These are phyloP conservation scores for Caenorhabditis auriculariae DNA, from an alignment of 2,888 invertebrate species.

Conservation along the genomic window DNA sequence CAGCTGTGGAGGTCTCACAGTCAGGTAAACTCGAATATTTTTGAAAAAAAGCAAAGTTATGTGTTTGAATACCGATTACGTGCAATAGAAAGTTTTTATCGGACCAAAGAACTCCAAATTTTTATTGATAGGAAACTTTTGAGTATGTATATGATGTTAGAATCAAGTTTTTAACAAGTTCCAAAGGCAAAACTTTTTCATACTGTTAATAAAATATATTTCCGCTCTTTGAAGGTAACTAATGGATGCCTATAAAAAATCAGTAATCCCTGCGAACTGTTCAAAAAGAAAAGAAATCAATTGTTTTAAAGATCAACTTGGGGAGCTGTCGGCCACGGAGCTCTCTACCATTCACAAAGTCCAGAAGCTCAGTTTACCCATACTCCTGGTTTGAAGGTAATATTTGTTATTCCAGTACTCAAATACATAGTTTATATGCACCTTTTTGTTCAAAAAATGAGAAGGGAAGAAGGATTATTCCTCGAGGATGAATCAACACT, in stretches of 20 bases:
- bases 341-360: slow-evolving; percentile 94
- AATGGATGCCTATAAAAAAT: too few relatives aligned
- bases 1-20: slow-evolving; percentile 84
- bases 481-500: not conserved
- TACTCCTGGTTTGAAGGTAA: slow-evolving; percentile 84
- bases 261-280: not conserved
- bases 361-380: slow-evolving; percentile 97
- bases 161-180: too few relatives aligned
- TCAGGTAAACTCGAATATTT: slow-evolving; percentile 30
- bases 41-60: too few relatives aligned
- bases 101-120: too few relatives aligned
- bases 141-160: too few relatives aligned
- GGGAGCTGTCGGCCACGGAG: slow-evolving; percentile 98
- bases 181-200: too few relatives aligned
- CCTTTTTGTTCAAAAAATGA: not conserved
- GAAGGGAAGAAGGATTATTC: not conserved
- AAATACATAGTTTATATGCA: not conserved
- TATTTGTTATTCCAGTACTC: not conserved
- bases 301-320: slow-evolving; percentile 79
- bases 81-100: too few relatives aligned
- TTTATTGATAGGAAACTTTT: too few relatives aligned
- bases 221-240: too few relatives aligned
- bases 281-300: not conserved
- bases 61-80: too few relatives aligned
- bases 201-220: too few relatives aligned